Evolutionary conservation across 2,888 invertebrate genomes (phyloP).

Genomic region (Orgyia antiqua): DNA sequence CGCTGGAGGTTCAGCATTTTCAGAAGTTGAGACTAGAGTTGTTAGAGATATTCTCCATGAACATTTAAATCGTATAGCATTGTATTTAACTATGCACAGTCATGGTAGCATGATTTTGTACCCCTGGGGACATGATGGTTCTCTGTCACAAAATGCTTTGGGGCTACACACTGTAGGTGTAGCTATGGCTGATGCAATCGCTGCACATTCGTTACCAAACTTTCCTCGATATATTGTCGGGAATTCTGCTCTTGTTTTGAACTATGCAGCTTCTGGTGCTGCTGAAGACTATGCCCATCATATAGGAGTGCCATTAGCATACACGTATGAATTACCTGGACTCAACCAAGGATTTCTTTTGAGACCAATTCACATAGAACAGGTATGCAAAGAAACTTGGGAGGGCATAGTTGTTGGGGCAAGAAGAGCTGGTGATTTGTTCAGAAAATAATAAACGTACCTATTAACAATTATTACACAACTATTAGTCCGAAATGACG

Average conservation of each 20-base stretch:
- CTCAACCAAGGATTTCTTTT: conserved; percentile 58
- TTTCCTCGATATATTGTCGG: conserved; percentile 73
- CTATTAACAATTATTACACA: no score
- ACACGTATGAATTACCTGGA: conserved; percentile 82
- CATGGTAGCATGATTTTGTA: conserved; percentile 84
- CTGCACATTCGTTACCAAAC: conserved; percentile 34
- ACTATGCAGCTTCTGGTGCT: conserved; percentile 79
- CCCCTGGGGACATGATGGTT: conserved; percentile 81
- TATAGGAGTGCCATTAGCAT: conserved; percentile 75
- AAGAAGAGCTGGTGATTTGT: conserved; percentile 43
- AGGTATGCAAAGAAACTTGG: conserved; percentile 80
- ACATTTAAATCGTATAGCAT: conserved; percentile 66
- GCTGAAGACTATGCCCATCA: conserved; percentile 82
- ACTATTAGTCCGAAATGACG: no score
- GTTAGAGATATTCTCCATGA: conserved; percentile 78
- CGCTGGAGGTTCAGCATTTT: conserved; percentile 79
- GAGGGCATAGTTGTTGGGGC: conserved; percentile 73
- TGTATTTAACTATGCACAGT: conserved; percentile 87
- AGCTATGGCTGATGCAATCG: conserved; percentile 56
- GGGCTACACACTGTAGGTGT: conserved; percentile 60
- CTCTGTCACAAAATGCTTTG: conserved; percentile 65
- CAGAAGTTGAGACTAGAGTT: conserved; percentile 81
- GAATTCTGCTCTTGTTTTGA: conserved; percentile 64
- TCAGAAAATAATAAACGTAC: conserved; percentile 4
- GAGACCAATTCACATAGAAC: conserved; percentile 70